A percentile compares a stretch with the other conserved stretches of the same genome.
phyloP scores from a whole-genome alignment of 2,113 vertebrate genomes.

The Calidris pygmaea region DNA sequence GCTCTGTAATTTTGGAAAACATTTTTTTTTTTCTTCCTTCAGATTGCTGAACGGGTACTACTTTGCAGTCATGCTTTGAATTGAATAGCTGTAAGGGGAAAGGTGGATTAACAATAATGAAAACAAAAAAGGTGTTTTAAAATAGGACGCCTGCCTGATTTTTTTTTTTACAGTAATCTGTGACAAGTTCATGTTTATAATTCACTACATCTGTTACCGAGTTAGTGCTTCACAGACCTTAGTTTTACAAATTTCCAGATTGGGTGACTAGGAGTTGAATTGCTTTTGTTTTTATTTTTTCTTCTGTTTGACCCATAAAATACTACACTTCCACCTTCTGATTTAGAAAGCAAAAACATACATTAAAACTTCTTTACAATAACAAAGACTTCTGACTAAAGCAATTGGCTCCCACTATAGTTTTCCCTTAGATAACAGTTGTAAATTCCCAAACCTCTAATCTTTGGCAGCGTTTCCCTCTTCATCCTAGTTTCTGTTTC shows the following conservation, averaged over 20 bases:
- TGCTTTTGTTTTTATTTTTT: constrained; percentile 16
- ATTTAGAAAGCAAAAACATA: constrained; percentile 13
- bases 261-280: neutral
- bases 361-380: constrained; percentile 5
- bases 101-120: neutral
- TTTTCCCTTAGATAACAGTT: constrained; percentile 38
- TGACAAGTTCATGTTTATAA: constrained; percentile 20
- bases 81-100: neutral
- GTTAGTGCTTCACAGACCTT: neutral
- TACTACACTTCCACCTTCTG: neutral
- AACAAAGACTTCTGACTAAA: constrained; percentile 16
- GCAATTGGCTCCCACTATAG: neutral
- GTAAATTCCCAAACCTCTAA: constrained; percentile 37
- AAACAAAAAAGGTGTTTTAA: neutral
- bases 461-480: constrained; percentile 33
- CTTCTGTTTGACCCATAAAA: constrained; percentile 16
- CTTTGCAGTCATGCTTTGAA: neutral
- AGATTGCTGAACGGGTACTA: neutral
- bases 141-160: neutral
- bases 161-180: neutral
- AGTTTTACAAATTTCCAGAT: neutral
- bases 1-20: neutral
- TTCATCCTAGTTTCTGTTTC: constrained; percentile 61
- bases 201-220: neutral
- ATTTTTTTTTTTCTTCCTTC: neutral